Conservation (phyloP, 2,797 vertebrate genomes). For the Typhlichthys eigenmanni region DNA sequence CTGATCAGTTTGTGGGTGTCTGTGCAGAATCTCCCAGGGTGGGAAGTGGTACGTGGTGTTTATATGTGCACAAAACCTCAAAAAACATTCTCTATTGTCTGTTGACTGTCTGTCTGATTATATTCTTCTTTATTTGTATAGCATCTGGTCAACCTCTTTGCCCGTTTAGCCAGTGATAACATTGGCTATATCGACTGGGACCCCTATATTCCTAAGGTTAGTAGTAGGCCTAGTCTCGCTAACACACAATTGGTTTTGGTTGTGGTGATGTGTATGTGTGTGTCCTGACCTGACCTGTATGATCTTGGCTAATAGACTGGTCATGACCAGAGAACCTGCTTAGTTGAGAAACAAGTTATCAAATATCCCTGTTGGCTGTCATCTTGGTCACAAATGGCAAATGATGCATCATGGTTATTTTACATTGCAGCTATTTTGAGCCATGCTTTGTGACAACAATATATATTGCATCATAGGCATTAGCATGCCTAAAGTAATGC, state of each 20-base stretch:
- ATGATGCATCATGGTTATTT: slow-evolving; percentile 32
- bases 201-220: slow-evolving; percentile 94
- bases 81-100: neutral
- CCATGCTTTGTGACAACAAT: slow-evolving; percentile 12
- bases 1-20: slow-evolving; percentile 92
- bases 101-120: slow-evolving; percentile 16
- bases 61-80: neutral
- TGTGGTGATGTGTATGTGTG: slow-evolving; percentile 14
- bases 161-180: slow-evolving; percentile 94
- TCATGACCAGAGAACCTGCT: slow-evolving; percentile 28
- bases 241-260: slow-evolving; percentile 34
- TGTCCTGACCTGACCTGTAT: slow-evolving; percentile 14
- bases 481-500: slow-evolving; percentile 8
- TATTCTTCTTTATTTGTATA: slow-evolving; percentile 55
- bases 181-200: slow-evolving; percentile 99
- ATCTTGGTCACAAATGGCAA: slow-evolving; percentile 16
- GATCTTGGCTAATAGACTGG: slow-evolving; percentile 25
- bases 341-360: slow-evolving; percentile 58
- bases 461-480: slow-evolving; percentile 1
- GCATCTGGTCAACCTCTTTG: slow-evolving; percentile 95
- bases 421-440: slow-evolving; percentile 11
- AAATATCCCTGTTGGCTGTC: slow-evolving; percentile 52
- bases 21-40: slow-evolving; percentile 95
- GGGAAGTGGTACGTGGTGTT: slow-evolving; percentile 89
- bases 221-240: slow-evolving; percentile 16